These are phyloP conservation scores for Ochotona princeps DNA, from an alignment of 2,113 vertebrate genomes.

Conservation along the genomic window DNA sequence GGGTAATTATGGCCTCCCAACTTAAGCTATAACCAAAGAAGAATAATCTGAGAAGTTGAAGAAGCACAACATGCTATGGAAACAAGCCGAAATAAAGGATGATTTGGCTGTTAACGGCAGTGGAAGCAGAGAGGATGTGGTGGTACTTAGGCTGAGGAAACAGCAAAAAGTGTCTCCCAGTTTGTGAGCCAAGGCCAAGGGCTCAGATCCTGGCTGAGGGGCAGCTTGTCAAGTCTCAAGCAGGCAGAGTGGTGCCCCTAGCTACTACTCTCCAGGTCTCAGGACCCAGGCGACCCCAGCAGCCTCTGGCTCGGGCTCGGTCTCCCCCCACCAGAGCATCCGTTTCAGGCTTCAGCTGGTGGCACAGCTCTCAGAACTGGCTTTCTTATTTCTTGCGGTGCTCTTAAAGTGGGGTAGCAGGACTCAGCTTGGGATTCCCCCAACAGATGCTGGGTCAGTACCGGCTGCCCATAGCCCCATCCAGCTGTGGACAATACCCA, in stretches of 20 bases:
- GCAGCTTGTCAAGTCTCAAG: neutral
- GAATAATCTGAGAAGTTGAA: neutral
- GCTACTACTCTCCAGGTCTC: neutral
- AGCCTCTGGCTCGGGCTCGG: neutral
- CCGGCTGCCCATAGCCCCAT: neutral
- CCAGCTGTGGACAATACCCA: neutral
- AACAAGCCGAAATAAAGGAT: neutral
- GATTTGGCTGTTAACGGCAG: neutral
- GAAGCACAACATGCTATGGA: neutral
- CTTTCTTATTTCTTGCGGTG: neutral
- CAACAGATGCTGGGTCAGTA: neutral
- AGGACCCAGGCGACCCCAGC: neutral
- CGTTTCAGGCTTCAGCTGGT: neutral
- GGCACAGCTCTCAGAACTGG: neutral
- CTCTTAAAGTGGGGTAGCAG: neutral
- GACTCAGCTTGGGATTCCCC: neutral
- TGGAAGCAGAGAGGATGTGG: neutral
- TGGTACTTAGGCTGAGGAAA: neutral
- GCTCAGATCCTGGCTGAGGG: neutral
- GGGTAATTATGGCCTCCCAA: neutral
- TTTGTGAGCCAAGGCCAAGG: neutral
- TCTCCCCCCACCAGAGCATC: neutral
- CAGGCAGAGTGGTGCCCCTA: neutral
- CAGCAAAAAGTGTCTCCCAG: neutral
- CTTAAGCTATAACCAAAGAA: neutral